Base-by-base conservation (phyloP, 2,888 invertebrate species). In the Notocelia uddmanniana region DNA sequence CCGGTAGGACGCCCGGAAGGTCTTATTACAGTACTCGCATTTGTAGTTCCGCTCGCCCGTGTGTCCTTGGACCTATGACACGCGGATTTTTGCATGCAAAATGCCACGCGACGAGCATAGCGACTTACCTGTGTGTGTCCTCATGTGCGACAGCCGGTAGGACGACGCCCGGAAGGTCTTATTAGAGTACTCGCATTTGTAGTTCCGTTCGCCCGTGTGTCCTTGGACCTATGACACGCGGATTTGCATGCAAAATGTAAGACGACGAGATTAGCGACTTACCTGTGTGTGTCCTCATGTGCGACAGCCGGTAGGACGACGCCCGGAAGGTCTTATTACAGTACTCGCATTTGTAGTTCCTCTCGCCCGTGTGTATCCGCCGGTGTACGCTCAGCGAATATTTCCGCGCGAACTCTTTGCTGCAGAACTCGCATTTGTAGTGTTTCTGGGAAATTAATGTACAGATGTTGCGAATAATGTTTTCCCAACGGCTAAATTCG, bases 351-450 rank as follows among this genome's bases (percentile, higher is more conserved):
- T 96, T 96, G 89, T 98, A 98, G 90, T 98, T 97, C 67, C 96
- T 94, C 84, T 98, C 98, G 11, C 97, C 97, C 0, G 97, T 98
- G 87, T 98, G 98, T 60, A 98, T 97, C 68, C 97, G 94, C 0
- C 97, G 94, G 85, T 98, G 98, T 0, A 98, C 96, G 64, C 97
- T 97, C 62, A 98, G 89, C 0, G 98, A 98, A 86, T 98, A 98
- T 80, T 97, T 97, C 58, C 98, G 94, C 0, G 98, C 97, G 89
- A 98, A 98, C 82, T 97, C 97, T 83, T 98, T 98, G 68, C 96
- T 97, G 84, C 98, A 98, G 84, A 96, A 98, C 82, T 98, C 98
- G 85, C 98, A 98, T 83, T 98, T 97, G 85, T 96, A 97, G 76
- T 96, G 95, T 86, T 97, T 97, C 87, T 97, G 85, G 0, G 18